Base-by-base conservation (phyloP, 2,888 invertebrate species). In the Anorthoa munda region DNA sequence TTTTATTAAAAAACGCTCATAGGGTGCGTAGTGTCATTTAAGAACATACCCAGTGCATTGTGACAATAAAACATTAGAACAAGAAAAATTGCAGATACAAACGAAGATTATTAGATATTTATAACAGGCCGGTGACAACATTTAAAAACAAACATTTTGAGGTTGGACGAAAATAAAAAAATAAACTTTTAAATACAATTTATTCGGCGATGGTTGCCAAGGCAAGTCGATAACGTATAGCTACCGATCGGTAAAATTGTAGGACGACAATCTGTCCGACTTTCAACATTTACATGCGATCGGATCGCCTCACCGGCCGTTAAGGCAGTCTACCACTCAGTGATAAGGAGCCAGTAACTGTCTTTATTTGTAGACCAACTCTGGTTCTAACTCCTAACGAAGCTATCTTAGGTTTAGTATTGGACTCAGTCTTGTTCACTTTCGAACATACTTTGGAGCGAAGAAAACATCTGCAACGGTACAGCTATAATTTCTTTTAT, bases 201-300 rank as follows among this genome's bases (percentile, higher is more conserved):
- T 86, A 86, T 84, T 69, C 9, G 60, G 61, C 70, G 76, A 68
- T 69, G 67, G 77, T 82, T 87, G 84, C 86, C 87, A 86, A 88
- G 82, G 86, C 73, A 85, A 79, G 79, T 66, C 66, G 79, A 84
- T 86, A 85, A 85, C 75, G 65, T 83, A 79, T 51, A 75, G 80
- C 85, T 80, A 83, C 83, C 66, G 77, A 87, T 86, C 83, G 69
- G 72, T 74, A 83, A 83, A 79, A 80, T 87, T 87, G 84, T 88
- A 79, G 89, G 87, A 83, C 86, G 83, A 82, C 83, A 75, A 79
- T 81, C 75, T 74, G 85, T 81, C 83, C 79, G 81, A 82, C 83
- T 85, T 86, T 86, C 82, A 86, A 86, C 81, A 84, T 84, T 83
- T 67, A 85, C 79, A 76, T 82, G 73, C 70, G 80, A 87, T 87